Base-by-base conservation (phyloP, 2,888 invertebrate genomes). In the Sphaeridia pumilis region DNA sequence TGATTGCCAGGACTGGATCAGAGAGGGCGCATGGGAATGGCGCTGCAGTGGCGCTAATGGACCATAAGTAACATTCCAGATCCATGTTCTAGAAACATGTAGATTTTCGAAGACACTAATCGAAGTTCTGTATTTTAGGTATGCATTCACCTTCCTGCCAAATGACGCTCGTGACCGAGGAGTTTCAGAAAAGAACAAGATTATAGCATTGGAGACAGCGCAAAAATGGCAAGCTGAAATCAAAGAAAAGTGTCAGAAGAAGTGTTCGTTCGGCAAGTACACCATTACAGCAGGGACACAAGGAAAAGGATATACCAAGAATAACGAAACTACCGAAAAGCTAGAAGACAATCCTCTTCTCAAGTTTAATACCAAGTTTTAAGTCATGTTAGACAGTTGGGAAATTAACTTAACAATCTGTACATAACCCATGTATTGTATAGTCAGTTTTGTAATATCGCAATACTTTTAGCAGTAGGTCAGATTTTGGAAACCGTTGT, bases 141-240 rank as follows among this genome's bases (percentile, higher is more conserved):
- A 54, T 52, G 48, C 49, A 25, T 61, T 59, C 34, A 52, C 52
- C 1, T 56, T 62, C 17, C 54, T 49, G 5, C 64, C 64, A 4
- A 64, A 64, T 43, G 64, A 64, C 28, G 51, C 59, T 1, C 54
- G 54, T 21, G 64, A 64, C 47, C 57, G 50, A 24, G 46, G 53
- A n/a, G 49, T 62, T 20, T 60, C 64, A 2, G 60, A 64, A 22
- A 57, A 59, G 22, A 46, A 62, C 24, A 64, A 64, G 50, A 27
- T 48, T 2, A 56, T 57, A 1, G 57, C 60, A 1, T 49, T 61
- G 7, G 48, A 56, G 26, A 49, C 61, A 2, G 61, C 61, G 26
- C 55, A 59, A 5, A 52, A 42, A 31, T n/a, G 45, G 20, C 27
- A 35, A 14, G 26, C 21, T 4, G 52, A 52, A 22, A 52, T 21